Evolutionary conservation across 2,797 vertebrate species (phyloP).

Genomic region (Thamnophis elegans): DNA sequence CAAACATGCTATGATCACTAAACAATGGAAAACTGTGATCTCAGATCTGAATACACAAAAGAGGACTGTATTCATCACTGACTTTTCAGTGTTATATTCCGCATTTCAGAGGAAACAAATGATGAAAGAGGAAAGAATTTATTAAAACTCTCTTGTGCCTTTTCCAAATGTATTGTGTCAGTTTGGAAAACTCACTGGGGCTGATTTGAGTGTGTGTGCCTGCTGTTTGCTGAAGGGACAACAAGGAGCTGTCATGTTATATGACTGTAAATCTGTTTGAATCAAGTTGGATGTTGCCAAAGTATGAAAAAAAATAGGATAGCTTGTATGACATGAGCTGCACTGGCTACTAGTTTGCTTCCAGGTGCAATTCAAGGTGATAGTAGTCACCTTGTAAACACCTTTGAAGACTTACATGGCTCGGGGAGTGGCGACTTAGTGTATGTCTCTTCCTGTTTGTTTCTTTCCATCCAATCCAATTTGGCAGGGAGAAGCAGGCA

Average conservation of each 20-base stretch:
- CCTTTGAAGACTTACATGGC: background rate
- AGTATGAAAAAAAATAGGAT: background rate
- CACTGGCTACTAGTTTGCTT: background rate
- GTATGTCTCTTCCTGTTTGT: background rate
- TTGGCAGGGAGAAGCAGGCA: background rate
- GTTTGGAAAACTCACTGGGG: background rate
- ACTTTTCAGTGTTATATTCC: background rate
- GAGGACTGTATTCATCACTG: background rate
- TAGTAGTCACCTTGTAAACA: background rate
- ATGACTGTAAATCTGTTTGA: background rate
- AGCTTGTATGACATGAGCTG: background rate
- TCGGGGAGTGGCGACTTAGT: background rate
- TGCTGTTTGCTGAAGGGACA: background rate
- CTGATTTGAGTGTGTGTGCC: background rate
- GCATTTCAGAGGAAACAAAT: background rate
- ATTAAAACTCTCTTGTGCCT: background rate
- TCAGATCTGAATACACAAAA: background rate
- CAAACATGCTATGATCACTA: background rate
- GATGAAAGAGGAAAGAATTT: background rate
- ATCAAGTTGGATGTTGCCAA: background rate
- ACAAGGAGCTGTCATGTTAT: background rate
- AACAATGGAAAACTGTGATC: background rate
- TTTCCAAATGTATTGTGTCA: background rate
- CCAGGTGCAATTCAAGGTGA: background rate
- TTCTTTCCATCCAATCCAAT: background rate